Evolutionary conservation across 1,140 invertebrate genomes (phyloP).

Genomic region (Macrosteles quadrilineatus): DNA sequence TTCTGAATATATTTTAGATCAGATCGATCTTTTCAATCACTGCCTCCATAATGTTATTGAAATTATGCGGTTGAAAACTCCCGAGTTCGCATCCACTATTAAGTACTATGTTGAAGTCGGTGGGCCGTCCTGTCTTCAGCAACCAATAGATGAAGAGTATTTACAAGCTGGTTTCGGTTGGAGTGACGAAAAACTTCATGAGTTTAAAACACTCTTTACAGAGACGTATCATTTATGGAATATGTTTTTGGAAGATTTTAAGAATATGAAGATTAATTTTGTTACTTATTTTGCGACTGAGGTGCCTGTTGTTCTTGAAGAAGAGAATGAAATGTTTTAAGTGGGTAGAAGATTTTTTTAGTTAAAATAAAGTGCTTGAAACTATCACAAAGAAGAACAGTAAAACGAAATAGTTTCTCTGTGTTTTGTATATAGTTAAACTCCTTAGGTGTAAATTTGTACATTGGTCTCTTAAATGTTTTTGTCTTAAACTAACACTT

Average conservation of each 20-base stretch:
- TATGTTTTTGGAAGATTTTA: background rate
- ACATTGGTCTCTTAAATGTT: too few relatives aligned
- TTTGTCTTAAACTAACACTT: too few relatives aligned
- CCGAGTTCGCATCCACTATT: background rate
- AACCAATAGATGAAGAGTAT: background rate
- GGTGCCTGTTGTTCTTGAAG: background rate
- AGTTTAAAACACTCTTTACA: background rate
- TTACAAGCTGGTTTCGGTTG: background rate
- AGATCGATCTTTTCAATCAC: conserved; percentile 4
- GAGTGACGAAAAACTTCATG: background rate
- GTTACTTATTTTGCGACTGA: background rate
- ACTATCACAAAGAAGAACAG: too few relatives aligned
- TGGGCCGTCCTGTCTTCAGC: background rate
- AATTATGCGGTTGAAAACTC: background rate
- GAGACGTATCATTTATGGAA: background rate
- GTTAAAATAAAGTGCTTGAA: too few relatives aligned
- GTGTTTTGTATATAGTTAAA: too few relatives aligned
- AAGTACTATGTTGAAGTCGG: background rate
- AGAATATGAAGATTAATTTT: background rate
- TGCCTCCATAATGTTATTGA: background rate
- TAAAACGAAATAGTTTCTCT: too few relatives aligned
- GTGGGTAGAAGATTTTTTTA: too few relatives aligned
- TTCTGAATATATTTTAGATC: background rate
- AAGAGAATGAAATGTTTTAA: background rate
- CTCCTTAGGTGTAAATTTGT: too few relatives aligned